Conservation (phyloP, 2,888 invertebrate genomes). For the Macaria liturata region DNA sequence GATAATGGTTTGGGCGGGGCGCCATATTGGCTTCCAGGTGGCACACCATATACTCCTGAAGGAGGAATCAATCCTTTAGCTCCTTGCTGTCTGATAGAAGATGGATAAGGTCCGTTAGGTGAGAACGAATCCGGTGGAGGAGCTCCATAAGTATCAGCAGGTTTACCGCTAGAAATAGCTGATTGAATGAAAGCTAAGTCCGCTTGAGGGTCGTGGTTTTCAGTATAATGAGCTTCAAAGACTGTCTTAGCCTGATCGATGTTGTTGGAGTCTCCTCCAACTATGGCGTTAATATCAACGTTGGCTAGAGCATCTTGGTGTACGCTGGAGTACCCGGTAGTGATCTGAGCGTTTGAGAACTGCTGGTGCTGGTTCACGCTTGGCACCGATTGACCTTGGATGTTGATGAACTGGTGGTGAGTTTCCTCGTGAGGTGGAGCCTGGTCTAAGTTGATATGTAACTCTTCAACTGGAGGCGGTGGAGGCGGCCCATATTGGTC, state of each 20-base stretch:
- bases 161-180: constrained; percentile 47
- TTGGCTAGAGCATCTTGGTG: constrained; percentile 74
- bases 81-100: constrained; percentile 66
- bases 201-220: constrained; percentile 52
- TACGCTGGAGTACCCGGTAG: constrained; percentile 68
- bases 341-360: constrained; percentile 59
- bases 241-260: constrained; percentile 78
- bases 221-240: constrained; percentile 78
- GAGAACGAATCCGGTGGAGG: constrained; percentile 76
- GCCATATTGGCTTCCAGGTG: constrained; percentile 79
- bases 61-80: constrained; percentile 83
- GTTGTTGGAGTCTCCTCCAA: constrained; percentile 74
- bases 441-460: constrained; percentile 57
- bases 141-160: constrained; percentile 63
- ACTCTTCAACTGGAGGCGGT: constrained; percentile 56
- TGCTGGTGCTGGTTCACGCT: constrained; percentile 43
- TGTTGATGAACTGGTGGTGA: constrained; percentile 31
- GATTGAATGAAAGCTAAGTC: constrained; percentile 41
- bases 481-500: constrained; percentile 68
- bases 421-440: constrained; percentile 42
- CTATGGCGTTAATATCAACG: constrained; percentile 68
- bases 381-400: constrained; percentile 26
- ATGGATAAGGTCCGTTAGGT: constrained; percentile 61
- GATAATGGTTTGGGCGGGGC: constrained; percentile 61
- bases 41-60: constrained; percentile 84